Conservation (phyloP, 1,140 invertebrate species). For the Nylanderia fulva region DNA sequence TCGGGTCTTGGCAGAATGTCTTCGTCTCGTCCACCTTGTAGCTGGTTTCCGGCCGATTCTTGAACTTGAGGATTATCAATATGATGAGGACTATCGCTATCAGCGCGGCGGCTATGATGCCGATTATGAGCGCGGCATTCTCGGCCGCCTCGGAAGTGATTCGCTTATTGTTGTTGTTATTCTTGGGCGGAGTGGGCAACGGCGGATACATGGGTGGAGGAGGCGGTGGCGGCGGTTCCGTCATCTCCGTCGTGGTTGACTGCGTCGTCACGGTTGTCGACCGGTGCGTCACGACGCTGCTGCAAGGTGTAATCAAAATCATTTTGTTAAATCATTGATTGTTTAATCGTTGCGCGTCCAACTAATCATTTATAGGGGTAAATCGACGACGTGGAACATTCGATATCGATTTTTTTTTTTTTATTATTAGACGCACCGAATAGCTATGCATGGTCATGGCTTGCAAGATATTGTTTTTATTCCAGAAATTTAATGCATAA, state of each 20-base stretch:
- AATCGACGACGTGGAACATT: background rate
- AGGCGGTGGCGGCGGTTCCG: slow-evolving; percentile 83
- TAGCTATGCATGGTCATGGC: too few species aligned
- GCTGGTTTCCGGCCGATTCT: slow-evolving; percentile 93
- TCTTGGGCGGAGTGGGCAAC: slow-evolving; percentile 74
- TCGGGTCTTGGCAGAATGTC: slow-evolving; percentile 90
- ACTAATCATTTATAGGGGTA: background rate
- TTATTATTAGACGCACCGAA: too few species aligned
- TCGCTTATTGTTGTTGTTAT: slow-evolving; percentile 86
- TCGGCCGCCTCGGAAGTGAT: slow-evolving; percentile 91
- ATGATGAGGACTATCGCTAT: slow-evolving; percentile 97
- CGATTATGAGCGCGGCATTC: slow-evolving; percentile 92
- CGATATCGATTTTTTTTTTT: background rate
- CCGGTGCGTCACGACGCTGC: slow-evolving; percentile 74
- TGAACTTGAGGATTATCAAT: slow-evolving; percentile 95
- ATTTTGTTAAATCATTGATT: background rate
- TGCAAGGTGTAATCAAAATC: slow-evolving; percentile 48
- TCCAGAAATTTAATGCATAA: too few species aligned
- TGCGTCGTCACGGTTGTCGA: slow-evolving; percentile 80
- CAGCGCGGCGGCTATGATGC: slow-evolving; percentile 95
- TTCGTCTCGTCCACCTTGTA: slow-evolving; percentile 97
- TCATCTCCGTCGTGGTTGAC: slow-evolving; percentile 81
- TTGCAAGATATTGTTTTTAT: too few species aligned
- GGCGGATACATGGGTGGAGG: slow-evolving; percentile 80
- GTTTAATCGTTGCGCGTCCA: background rate